phyloP scores from a whole-genome alignment of 2,113 vertebrate genomes.

The Neotragus moschatus region DNA sequence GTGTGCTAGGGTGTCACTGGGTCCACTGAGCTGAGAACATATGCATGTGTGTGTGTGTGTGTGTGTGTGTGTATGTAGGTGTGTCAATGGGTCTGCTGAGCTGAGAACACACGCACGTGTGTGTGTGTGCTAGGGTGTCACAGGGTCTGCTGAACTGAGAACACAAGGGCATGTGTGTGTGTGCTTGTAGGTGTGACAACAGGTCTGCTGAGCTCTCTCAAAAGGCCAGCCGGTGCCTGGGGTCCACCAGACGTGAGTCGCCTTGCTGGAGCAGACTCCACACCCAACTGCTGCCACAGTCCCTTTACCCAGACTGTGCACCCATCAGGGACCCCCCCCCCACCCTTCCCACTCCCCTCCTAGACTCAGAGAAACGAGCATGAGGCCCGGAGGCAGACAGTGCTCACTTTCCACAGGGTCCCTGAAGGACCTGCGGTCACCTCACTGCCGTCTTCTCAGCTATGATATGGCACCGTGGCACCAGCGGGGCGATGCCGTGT shows the following conservation, averaged over 20 bases:
- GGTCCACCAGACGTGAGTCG: background rate
- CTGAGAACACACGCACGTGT: background rate
- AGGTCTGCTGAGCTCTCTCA: background rate
- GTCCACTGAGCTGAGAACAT: too few species aligned
- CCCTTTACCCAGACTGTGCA: background rate
- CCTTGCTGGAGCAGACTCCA: background rate
- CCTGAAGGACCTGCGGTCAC: background rate
- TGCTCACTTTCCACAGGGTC: background rate
- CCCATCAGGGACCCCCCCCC: background rate
- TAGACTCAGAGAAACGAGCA: background rate
- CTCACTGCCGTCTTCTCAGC: background rate
- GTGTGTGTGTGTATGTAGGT: background rate
- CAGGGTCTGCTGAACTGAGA: background rate
- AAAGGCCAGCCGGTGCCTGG: background rate
- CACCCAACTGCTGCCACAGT: background rate
- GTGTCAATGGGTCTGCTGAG: background rate
- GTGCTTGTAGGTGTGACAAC: background rate
- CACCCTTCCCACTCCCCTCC: background rate
- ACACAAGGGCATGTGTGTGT: fast-evolving
- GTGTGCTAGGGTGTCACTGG: too few species aligned
- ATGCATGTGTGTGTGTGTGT: background rate
- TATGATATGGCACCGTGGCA: background rate
- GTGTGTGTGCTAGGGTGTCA: background rate
- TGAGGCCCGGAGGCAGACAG: background rate
- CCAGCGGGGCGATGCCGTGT: background rate